Conservation (phyloP, 2,797 vertebrate species). For the Scolopax bukidnonensis region DNA sequence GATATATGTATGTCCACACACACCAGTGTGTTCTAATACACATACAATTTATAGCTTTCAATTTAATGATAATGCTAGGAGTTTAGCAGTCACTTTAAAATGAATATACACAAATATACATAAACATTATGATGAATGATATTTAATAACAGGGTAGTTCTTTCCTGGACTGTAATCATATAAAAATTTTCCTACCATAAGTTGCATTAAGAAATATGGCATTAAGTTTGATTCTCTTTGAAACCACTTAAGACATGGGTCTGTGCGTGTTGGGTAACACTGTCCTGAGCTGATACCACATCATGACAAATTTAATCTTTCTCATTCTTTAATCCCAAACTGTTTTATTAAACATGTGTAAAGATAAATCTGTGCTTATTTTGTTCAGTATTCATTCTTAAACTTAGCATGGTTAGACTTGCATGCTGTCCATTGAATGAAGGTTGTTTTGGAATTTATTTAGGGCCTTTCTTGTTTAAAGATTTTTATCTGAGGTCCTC, state of each 20-base stretch:
- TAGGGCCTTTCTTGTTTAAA: background rate
- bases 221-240: constrained; percentile 1
- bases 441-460: background rate
- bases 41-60: background rate
- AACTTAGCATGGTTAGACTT: background rate
- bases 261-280: background rate
- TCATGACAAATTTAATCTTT: background rate
- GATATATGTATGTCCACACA: background rate
- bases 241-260: background rate
- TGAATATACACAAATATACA: background rate
- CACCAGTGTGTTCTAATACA: background rate
- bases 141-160: background rate
- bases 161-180: background rate
- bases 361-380: background rate
- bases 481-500: background rate
- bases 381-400: background rate
- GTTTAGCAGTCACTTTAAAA: background rate
- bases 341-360: background rate
- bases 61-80: background rate
- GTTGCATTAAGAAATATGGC: background rate
- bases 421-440: background rate
- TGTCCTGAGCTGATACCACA: background rate
- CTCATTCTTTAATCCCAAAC: background rate
- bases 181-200: background rate
- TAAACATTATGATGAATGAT: background rate